These are phyloP conservation scores for Paratilapia polleni DNA, from an alignment of 2,113 vertebrate species.

Conservation along the genomic window DNA sequence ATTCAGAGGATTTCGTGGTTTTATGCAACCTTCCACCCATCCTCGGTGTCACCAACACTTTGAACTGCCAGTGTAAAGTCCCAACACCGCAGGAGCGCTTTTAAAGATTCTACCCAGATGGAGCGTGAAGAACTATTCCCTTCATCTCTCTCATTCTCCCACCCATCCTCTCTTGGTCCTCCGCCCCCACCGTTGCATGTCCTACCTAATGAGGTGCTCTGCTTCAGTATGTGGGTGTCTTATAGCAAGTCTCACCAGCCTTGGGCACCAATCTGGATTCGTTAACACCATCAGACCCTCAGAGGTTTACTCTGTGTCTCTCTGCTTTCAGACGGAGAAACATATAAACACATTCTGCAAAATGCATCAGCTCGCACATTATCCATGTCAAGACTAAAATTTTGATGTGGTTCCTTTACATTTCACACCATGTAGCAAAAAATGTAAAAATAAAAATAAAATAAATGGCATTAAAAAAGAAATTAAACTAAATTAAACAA, in stretches of 20 bases:
- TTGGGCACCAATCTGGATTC: slow-evolving; percentile 41
- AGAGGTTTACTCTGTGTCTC: background rate
- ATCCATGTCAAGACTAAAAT: background rate
- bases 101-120: slow-evolving; percentile 51
- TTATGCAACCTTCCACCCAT: background rate
- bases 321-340: slow-evolving; percentile 1
- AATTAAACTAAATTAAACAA: no score
- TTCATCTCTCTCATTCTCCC: slow-evolving; percentile 49
- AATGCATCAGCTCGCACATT: background rate
- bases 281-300: slow-evolving; percentile 32
- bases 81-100: background rate
- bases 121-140: slow-evolving; percentile 25
- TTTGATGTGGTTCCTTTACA: background rate
- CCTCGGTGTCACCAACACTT: background rate
- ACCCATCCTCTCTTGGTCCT: slow-evolving; percentile 28
- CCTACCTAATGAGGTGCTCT: slow-evolving; percentile 64
- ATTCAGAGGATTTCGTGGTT: background rate
- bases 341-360: background rate
- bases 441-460: background rate
- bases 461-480: no score
- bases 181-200: slow-evolving; percentile 25
- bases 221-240: slow-evolving; percentile 65
- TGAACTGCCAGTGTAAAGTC: slow-evolving; percentile 8
- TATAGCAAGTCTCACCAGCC: slow-evolving; percentile 29
- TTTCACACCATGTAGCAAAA: background rate